Evolutionary conservation across 2,888 invertebrate species (phyloP).

Genomic region (Leptothorax acervorum): DNA sequence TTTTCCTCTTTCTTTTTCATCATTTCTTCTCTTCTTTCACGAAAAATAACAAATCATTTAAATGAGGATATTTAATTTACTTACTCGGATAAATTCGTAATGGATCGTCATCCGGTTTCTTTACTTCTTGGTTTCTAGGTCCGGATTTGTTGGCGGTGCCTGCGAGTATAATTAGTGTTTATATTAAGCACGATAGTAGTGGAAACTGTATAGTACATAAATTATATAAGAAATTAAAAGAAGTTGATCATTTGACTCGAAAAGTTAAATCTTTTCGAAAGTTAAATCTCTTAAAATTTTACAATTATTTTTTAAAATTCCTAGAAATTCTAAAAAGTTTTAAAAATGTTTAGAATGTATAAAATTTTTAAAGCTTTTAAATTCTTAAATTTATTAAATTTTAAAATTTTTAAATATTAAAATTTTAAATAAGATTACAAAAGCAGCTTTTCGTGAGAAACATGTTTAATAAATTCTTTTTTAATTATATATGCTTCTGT

Average conservation of each 20-base stretch:
- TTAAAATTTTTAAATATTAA: no score
- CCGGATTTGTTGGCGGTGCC: slow-evolving; percentile 34
- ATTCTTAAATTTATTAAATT: no score
- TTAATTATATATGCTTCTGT: neutral
- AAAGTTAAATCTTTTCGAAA: neutral
- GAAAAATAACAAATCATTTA: slow-evolving; percentile 48
- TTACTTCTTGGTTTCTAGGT: neutral
- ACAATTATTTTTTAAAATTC: neutral
- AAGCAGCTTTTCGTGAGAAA: no score
- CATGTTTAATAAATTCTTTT: neutral
- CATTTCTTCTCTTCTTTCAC: neutral
- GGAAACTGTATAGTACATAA: neutral
- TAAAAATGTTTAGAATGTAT: no score
- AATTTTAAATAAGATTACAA: no score
- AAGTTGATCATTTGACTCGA: neutral
- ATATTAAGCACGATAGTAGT: neutral
- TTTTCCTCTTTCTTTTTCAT: neutral
- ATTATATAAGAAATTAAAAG: neutral
- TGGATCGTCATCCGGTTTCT: slow-evolving; percentile 66
- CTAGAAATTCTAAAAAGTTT: no score
- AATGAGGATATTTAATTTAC: slow-evolving; percentile 65
- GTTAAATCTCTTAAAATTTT: neutral
- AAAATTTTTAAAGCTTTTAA: no score
- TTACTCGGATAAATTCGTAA: slow-evolving; percentile 81
- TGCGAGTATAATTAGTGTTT: slow-evolving; percentile 66